These are phyloP conservation scores for Clunio marinus DNA, from an alignment of 2,888 invertebrate species.

Conservation along the genomic window DNA sequence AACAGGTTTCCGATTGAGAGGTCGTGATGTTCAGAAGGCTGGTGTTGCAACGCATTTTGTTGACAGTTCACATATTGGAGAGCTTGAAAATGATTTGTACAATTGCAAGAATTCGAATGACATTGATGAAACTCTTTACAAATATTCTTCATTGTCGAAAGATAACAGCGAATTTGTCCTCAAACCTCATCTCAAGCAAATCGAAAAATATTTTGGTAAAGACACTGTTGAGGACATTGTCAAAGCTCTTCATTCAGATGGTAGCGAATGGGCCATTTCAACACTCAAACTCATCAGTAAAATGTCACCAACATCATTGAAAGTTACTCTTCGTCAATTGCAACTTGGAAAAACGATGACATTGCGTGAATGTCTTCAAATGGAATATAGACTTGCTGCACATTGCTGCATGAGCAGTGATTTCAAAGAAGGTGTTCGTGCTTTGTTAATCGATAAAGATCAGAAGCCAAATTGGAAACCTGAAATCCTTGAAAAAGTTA, in stretches of 20 bases:
- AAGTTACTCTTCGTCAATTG: slow-evolving; percentile 76
- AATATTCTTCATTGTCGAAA: slow-evolving; percentile 3
- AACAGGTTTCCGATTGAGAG: slow-evolving; percentile 72
- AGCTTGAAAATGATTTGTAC: slow-evolving; percentile 47
- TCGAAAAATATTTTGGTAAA: slow-evolving; percentile 73
- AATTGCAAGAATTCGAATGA: slow-evolving; percentile 48
- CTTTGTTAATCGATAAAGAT: slow-evolving; percentile 88
- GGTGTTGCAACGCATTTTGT: slow-evolving; percentile 89
- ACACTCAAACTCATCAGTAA: slow-evolving; percentile 64
- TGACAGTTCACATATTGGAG: slow-evolving; percentile 45
- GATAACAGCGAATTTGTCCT: slow-evolving; percentile 51
- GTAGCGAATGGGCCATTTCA: slow-evolving; percentile 77
- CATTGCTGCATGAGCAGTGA: slow-evolving; percentile 65
- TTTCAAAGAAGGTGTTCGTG: slow-evolving; percentile 85
- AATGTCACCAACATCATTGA: slow-evolving; percentile 91
- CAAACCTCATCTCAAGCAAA: slow-evolving; percentile 63
- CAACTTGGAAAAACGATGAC: slow-evolving; percentile 69
- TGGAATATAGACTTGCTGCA: slow-evolving; percentile 81
- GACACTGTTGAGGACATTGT: slow-evolving; percentile 72
- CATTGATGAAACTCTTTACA: slow-evolving; percentile 41
- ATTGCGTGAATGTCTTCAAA: slow-evolving; percentile 79
- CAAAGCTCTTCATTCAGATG: slow-evolving; percentile 65
- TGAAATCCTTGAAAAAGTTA: slow-evolving; percentile 67
- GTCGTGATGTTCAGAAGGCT: slow-evolving; percentile 55
- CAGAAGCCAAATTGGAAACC: slow-evolving; percentile 91